Evolutionary conservation across 2,888 invertebrate genomes (phyloP), one percentile per base, ranked within the genome.

Genomic region (Aphidoletes aphidimyza): DNA sequence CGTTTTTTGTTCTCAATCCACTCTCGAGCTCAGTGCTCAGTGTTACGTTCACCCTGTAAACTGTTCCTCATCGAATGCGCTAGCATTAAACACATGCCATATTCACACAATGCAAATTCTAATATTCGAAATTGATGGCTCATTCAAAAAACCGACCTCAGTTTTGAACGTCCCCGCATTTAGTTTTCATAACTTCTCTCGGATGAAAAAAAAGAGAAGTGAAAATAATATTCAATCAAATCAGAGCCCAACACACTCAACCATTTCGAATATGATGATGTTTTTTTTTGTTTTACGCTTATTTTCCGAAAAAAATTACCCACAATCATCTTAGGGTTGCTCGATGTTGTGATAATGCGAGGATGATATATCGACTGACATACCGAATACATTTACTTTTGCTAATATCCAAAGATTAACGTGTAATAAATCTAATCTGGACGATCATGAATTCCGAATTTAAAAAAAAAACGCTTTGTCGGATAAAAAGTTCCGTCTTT

Each of bases 161-260:
- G 6, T 47, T 47, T 47, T 14, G 2, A 17, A 47, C 22, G 2
- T 22, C 22, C 22, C 22, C 22, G 2, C 22, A 6, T 69, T 59
- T 5, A 3, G 34, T 69, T 17, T 49, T 49, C 34, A n/a, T 36
- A 1, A 34, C 30, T 30, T 69, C 34, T 3, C 69, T 69, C 14
- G 14, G 14, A 9, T 5, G 14, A 14, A 81, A 81, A 81, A 81
- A 81, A 19, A 22, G 81, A 49, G 36, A n/a, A n/a, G n/a, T 54
- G 37, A n/a, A n/a, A 81, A 81, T 81, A 22, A 81, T 81, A 37
- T 81, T 81, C 81, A 81, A 81, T 81, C 37, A 81, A 81, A 81
- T 37, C 81, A 37, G n/a, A 37, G 37, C 69, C 34, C 69, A 34
- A 42, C 42, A 42, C 42, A 42, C 42, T 42, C 42, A 42, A 30